A percentile compares a stretch with the other conserved stretches of the same genome.
Evolutionary conservation across 2,888 invertebrate genomes (phyloP).

Genomic region (Acrobasis consociella): DNA sequence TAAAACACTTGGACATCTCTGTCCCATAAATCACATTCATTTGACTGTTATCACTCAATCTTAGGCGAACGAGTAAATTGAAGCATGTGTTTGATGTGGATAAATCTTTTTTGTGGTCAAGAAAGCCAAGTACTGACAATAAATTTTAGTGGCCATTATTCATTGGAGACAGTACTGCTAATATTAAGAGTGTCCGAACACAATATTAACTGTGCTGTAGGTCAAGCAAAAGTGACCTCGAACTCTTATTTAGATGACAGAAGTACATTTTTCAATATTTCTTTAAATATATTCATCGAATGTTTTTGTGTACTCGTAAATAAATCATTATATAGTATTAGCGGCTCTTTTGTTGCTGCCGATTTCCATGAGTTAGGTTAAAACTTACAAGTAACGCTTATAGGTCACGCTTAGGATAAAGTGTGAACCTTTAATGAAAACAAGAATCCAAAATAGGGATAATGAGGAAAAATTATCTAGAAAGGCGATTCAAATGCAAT

Average conservation of each 20-base stretch:
- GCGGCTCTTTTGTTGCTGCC: too few relatives aligned
- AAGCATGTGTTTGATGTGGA: constrained; percentile 7
- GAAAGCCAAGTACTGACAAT: neutral
- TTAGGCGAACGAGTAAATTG: neutral
- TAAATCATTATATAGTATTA: too few relatives aligned
- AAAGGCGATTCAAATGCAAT: too few relatives aligned
- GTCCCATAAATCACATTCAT: constrained; percentile 18
- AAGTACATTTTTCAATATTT: too few relatives aligned
- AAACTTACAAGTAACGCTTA: too few relatives aligned
- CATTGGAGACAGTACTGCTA: neutral
- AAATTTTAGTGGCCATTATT: constrained; percentile 1
- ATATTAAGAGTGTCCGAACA: neutral
- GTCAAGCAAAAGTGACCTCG: neutral
- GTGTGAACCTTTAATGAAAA: too few relatives aligned
- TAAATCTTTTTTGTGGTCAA: constrained; percentile 11
- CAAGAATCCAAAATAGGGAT: too few relatives aligned
- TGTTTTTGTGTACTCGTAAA: too few relatives aligned
- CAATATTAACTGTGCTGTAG: neutral
- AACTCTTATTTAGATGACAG: neutral
- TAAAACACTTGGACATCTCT: neutral
- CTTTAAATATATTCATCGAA: too few relatives aligned
- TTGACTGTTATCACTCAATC: constrained; percentile 3
- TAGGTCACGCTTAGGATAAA: too few relatives aligned
- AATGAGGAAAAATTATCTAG: too few relatives aligned
- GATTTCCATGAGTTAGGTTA: too few relatives aligned